Evolutionary conservation across 2,888 invertebrate genomes (phyloP).

Genomic region (Harpagoxenus sublaevis): DNA sequence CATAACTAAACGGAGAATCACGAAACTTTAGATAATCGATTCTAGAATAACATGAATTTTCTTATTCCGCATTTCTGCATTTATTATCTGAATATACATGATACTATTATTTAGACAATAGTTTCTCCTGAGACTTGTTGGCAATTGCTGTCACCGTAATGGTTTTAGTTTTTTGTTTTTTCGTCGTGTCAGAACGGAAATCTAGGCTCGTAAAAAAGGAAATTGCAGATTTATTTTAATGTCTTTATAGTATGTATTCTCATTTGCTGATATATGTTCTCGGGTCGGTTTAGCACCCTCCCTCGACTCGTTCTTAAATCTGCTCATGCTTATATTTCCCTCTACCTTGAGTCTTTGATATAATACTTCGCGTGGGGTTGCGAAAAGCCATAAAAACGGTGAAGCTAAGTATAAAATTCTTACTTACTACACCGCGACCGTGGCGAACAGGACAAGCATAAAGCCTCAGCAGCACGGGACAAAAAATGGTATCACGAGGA

Average conservation of each 20-base stretch:
- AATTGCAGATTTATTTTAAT: constrained; percentile 15
- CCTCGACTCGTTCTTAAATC: constrained; percentile 12
- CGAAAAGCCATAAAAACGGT: constrained; percentile 13
- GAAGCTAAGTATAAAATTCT: constrained; percentile 27
- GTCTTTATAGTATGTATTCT: neutral
- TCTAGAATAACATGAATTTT: neutral
- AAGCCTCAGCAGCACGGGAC: constrained; percentile 3
- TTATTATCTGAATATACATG: neutral
- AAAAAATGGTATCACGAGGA: neutral
- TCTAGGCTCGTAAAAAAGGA: neutral
- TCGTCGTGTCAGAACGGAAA: neutral
- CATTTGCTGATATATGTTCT: neutral
- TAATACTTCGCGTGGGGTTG: constrained; percentile 11
- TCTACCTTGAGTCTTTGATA: constrained; percentile 13
- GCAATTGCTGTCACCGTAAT: neutral
- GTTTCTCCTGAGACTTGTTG: neutral
- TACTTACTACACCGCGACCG: neutral
- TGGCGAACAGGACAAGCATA: constrained; percentile 20
- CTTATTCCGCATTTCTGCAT: neutral
- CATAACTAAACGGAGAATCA: neutral
- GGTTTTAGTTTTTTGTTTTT: neutral
- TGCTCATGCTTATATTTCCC: constrained; percentile 1
- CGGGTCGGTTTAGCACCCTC: neutral
- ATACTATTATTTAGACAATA: neutral
- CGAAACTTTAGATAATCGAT: neutral